phyloP scores from a whole-genome alignment of 1,140 invertebrate genomes.

The Sinonovacula constricta region DNA sequence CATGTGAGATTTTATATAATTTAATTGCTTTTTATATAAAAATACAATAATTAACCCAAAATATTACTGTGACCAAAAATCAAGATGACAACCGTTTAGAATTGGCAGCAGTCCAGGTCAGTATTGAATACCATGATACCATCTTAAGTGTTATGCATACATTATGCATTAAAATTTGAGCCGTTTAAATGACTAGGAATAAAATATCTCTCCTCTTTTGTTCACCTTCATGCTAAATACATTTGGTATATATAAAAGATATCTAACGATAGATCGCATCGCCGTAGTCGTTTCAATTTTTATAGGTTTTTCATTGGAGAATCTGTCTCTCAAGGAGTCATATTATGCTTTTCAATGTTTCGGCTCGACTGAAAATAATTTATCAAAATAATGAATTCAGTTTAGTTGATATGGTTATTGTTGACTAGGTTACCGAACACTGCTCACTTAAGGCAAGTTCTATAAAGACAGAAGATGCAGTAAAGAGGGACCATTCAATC shows the following conservation, averaged over 20 bases:
- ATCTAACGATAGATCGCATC: conserved; percentile 19
- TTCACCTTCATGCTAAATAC: background rate
- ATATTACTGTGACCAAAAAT: too few species aligned
- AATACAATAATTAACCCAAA: too few species aligned
- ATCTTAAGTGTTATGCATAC: conserved; percentile 7
- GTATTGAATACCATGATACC: background rate
- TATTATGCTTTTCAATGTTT: conserved; percentile 8
- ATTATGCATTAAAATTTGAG: conserved; percentile 36
- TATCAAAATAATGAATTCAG: conserved; percentile 14
- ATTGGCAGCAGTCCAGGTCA: background rate
- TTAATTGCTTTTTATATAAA: too few species aligned
- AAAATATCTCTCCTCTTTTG: conserved; percentile 28
- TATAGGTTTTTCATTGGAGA: conserved; percentile 30
- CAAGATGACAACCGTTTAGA: background rate
- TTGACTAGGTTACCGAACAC: too few species aligned
- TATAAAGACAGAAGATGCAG: too few species aligned
- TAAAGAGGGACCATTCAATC: too few species aligned
- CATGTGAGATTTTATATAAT: too few species aligned
- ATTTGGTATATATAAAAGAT: conserved; percentile 18
- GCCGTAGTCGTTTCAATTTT: background rate
- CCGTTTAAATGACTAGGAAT: conserved; percentile 34
- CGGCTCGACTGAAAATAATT: conserved; percentile 7
- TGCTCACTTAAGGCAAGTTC: too few species aligned
- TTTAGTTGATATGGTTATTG: too few species aligned
- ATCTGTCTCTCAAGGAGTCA: background rate